These are phyloP conservation scores for Peromyscus californicus DNA, from an alignment of 2,113 vertebrate genomes.

Conservation along the genomic window DNA sequence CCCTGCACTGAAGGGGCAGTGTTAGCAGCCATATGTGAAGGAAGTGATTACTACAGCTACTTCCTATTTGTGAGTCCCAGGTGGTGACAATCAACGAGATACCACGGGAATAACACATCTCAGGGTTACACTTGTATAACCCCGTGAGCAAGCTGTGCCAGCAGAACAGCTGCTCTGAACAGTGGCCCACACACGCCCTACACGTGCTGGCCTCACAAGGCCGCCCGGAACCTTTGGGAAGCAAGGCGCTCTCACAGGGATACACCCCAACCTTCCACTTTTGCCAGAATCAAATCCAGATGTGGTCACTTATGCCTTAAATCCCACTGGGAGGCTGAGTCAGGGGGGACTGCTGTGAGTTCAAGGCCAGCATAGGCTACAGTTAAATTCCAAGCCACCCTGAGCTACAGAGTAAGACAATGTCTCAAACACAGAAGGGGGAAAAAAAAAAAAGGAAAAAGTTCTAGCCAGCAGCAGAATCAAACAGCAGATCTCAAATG, in stretches of 20 bases:
- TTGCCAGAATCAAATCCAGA: not conserved
- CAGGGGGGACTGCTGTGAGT: not conserved
- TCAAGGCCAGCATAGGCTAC: not conserved
- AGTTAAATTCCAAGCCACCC: not conserved
- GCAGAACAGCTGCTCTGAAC: rapidly evolving
- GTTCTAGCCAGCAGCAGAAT: not conserved
- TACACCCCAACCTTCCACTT: not conserved
- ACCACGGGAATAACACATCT: not conserved
- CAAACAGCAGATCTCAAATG: not conserved
- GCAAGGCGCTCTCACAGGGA: not conserved
- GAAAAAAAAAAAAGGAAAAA: not conserved
- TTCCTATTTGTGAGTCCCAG: not conserved
- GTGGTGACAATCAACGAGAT: not conserved
- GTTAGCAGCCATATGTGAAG: not conserved
- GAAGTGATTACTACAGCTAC: not conserved
- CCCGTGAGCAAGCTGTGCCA: not conserved
- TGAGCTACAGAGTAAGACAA: not conserved
- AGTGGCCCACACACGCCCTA: not conserved
- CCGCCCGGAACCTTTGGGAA: not conserved
- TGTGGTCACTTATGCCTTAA: not conserved
- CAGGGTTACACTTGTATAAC: not conserved
- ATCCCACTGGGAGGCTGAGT: not conserved
- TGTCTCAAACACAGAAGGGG: not conserved
- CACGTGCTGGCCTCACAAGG: not conserved
- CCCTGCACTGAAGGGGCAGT: rapidly evolving